Evolutionary conservation across 2,888 invertebrate genomes (phyloP), one percentile per base, ranked within the genome.

Genomic region (Campopleginae sp.): DNA sequence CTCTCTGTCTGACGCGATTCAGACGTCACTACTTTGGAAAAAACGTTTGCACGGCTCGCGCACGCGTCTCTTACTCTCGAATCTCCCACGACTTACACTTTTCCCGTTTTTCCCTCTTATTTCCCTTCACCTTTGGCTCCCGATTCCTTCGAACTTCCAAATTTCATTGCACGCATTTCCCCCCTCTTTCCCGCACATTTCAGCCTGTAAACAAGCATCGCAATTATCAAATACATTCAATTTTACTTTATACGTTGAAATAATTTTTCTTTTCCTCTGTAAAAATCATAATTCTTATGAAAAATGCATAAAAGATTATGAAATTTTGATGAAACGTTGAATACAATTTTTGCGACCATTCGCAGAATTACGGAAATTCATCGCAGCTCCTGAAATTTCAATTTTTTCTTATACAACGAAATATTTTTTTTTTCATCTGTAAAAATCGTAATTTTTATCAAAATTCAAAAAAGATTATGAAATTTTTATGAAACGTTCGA

Each of bases 1-100:
- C 80, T 74, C 44, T 48, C 74, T 54, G 89, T 86, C 88, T 87
- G 87, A 87, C 87, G 76, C 86, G 81, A 87, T 77, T 85, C 81
- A 78, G 76, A 87, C 84, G 79, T 87, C 78, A 88, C 88, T 87
- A 88, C 88, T 88, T 77, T 84, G 74, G 63, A 51, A 58, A 48
- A 58, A 42, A 33, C 19, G 71, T 38, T 33, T 61, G 63, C 77
- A 65, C 19, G 31, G 61, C 46, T 74, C 66, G 77, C 85, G 84
- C 85, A 80, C 85, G 80, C 79, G 76, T 84, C 72, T 23, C 33
- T 74, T 82, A 65, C 27, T 82, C 38, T 33, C 3, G 27, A 70
- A 84, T 81, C 81, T 84, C 80, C 75, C 84, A 81, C 86, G 82
- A 75, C 44, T 75, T 70, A 54, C 51, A 19, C 19, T 33, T 7